Conservation (phyloP, 92 coral and sea anemone genomes). For the Parazoanthus darwini region DNA sequence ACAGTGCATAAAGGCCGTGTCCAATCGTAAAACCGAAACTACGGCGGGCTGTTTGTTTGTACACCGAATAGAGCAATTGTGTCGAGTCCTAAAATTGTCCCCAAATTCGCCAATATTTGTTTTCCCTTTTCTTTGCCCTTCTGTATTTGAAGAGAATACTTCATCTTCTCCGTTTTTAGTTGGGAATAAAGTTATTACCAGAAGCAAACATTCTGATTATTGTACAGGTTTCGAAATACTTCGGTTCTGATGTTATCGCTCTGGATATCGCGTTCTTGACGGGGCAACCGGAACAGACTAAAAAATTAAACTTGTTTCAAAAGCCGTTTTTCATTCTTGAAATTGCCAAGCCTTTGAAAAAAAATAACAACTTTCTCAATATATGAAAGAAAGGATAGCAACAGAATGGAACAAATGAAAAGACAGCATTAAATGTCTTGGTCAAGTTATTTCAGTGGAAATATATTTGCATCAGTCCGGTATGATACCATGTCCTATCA, state of each 20-base stretch:
- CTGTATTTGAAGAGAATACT: neutral
- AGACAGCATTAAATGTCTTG: neutral
- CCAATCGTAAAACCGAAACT: neutral
- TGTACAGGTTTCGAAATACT: too few relatives aligned
- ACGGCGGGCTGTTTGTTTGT: neutral
- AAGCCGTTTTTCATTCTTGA: neutral
- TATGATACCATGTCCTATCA: neutral
- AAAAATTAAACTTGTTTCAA: neutral
- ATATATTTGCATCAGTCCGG: neutral
- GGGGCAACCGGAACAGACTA: slow-evolving; percentile 15
- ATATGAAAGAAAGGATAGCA: neutral
- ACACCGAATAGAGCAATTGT: neutral
- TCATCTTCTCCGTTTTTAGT: neutral
- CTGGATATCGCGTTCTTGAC: neutral
- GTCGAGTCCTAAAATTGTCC: neutral
- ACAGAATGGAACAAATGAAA: neutral
- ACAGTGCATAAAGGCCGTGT: neutral
- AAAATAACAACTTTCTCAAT: neutral
- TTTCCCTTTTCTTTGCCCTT: neutral
- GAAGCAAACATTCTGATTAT: neutral
- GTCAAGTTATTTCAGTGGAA: neutral
- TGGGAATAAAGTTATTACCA: neutral
- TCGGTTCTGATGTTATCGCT: neutral
- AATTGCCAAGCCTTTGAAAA: neutral
- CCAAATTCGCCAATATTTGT: neutral